Evolutionary conservation across 2,113 vertebrate genomes (phyloP).

Genomic region (Ophiodon elongatus): DNA sequence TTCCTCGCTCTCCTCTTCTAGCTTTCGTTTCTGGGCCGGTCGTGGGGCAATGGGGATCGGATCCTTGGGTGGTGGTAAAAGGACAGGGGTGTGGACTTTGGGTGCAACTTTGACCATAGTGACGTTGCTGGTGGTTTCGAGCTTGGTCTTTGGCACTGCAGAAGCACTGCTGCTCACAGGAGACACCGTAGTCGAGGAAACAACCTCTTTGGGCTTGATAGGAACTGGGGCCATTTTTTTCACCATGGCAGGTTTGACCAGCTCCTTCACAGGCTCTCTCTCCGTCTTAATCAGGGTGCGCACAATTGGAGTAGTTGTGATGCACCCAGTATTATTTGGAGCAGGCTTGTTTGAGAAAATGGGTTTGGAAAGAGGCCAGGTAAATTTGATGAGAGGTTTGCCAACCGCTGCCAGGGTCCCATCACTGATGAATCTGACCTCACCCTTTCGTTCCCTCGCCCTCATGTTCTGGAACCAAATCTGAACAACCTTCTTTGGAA

Average conservation of each 20-base stretch:
- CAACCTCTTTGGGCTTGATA: conserved; percentile 79
- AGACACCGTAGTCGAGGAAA: conserved; percentile 61
- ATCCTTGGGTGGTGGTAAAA: conserved; percentile 74
- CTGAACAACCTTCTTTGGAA: conserved; percentile 94
- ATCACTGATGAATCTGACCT: conserved; percentile 88
- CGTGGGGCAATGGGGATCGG: conserved; percentile 69
- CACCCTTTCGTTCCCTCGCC: conserved; percentile 92
- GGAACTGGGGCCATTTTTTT: conserved; percentile 75
- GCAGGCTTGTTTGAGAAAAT: conserved; percentile 77
- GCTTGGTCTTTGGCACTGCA: conserved; percentile 82
- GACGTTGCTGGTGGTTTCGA: conserved; percentile 77
- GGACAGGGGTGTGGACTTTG: conserved; percentile 66
- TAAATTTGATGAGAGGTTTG: conserved; percentile 87
- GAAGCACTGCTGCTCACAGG: conserved; percentile 65
- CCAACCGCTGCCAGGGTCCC: conserved; percentile 85
- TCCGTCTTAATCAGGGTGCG: conserved; percentile 77
- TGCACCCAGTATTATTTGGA: conserved; percentile 74
- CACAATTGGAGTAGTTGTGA: conserved; percentile 74
- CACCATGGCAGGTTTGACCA: conserved; percentile 59
- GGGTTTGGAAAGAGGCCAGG: conserved; percentile 82
- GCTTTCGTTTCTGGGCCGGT: conserved; percentile 66
- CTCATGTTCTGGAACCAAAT: conserved; percentile 97
- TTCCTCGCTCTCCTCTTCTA: conserved; percentile 76
- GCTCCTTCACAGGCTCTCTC: conserved; percentile 74
- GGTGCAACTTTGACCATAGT: conserved; percentile 82